A percentile compares a stretch with the other conserved stretches of the same genome.
Evolutionary conservation across 2,888 invertebrate genomes (phyloP).

Genomic region (Helobdella robusta): DNA sequence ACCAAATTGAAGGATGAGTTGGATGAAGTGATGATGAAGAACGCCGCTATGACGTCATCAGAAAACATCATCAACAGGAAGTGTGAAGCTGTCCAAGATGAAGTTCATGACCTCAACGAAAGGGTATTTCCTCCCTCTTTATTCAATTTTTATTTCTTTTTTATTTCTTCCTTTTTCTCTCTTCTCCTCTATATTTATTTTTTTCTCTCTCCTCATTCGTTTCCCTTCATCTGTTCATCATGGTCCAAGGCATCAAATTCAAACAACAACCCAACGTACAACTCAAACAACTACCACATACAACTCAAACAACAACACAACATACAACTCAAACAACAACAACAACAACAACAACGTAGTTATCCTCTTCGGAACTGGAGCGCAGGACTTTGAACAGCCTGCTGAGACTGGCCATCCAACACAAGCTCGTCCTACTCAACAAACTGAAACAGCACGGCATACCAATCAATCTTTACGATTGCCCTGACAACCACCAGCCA

Average conservation of each 20-base stretch:
- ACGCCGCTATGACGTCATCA: not conserved
- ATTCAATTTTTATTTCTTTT: not conserved
- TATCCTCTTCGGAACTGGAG: slow-evolving; percentile 13
- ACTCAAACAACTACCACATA: not conserved
- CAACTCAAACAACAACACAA: too few relatives aligned
- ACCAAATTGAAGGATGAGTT: not conserved
- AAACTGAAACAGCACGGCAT: slow-evolving; percentile 15
- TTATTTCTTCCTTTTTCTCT: slow-evolving; percentile 7
- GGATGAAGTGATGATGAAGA: not conserved
- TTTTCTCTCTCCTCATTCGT: too few relatives aligned
- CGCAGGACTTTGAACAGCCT: slow-evolving; percentile 22
- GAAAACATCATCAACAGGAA: slow-evolving; percentile 13
- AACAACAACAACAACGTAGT: not conserved
- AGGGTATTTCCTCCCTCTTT: not conserved
- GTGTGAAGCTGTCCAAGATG: not conserved
- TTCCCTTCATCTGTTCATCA: too few relatives aligned
- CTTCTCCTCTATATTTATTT: not conserved
- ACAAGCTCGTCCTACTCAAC: slow-evolving; percentile 14
- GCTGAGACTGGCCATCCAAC: slow-evolving; percentile 19
- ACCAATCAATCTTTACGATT: not conserved
- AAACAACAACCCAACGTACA: not conserved
- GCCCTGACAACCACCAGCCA: slow-evolving; percentile 8
- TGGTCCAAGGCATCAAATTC: too few relatives aligned
- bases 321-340: not conserved
- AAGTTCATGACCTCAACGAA: slow-evolving; percentile 9